Percentiles rank a stretch among this genome's conserved stretches.
These are phyloP conservation scores for Cacoxenus indagator DNA, from an alignment of 2,888 invertebrate genomes.

Conservation along the genomic window DNA sequence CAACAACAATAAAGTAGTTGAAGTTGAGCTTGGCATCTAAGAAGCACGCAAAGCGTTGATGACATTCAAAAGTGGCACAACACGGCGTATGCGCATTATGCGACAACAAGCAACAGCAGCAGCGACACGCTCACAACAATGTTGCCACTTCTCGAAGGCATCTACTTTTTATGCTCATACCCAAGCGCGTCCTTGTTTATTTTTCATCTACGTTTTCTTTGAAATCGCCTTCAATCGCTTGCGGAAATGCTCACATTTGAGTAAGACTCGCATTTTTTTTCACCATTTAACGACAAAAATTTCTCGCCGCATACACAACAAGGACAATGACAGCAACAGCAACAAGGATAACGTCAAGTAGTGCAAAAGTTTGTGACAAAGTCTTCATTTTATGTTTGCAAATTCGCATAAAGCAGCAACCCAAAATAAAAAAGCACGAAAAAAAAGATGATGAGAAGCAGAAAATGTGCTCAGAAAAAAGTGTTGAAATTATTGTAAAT, in stretches of 20 bases:
- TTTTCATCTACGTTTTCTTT: slow-evolving; percentile 27
- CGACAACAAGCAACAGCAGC: slow-evolving; percentile 32
- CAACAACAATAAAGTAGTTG: slow-evolving; percentile 19
- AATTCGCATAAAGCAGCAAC: slow-evolving; percentile 8
- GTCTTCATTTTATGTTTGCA: slow-evolving; percentile 13
- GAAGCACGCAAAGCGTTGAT: neutral
- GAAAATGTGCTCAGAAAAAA: slow-evolving; percentile 47
- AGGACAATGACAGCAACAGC: neutral
- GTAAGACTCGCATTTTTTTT: slow-evolving; percentile 6
- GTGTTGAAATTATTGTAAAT: slow-evolving; percentile 65
- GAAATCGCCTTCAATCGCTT: slow-evolving; percentile 24
- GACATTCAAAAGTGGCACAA: neutral
- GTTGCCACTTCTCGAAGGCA: slow-evolving; percentile 42
- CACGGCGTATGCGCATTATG: slow-evolving; percentile 9
- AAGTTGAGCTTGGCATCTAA: neutral
- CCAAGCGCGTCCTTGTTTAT: neutral
- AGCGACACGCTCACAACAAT: slow-evolving; percentile 60
- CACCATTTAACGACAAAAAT: slow-evolving; percentile 61
- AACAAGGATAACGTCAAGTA: neutral
- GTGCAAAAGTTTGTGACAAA: slow-evolving; percentile 17
- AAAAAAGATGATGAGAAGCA: neutral
- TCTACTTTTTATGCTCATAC: neutral
- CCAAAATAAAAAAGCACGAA: neutral
- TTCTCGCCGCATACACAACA: neutral
- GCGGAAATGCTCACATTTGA: slow-evolving; percentile 61